These are phyloP conservation scores for Oreohelix idahoensis DNA, from an alignment of 1,140 invertebrate species.

Conservation along the genomic window DNA sequence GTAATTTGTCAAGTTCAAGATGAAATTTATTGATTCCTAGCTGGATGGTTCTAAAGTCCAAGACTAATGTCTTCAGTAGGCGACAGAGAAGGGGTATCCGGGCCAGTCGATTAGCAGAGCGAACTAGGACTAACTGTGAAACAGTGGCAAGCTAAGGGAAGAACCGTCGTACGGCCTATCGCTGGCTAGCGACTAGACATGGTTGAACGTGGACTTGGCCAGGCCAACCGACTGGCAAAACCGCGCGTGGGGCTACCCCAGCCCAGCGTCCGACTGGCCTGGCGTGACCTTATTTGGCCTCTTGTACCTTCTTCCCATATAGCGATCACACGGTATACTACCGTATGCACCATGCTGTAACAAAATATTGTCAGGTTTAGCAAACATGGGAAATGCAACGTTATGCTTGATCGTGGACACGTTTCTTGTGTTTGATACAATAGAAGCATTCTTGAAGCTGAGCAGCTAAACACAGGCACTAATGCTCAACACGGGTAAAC, in stretches of 20 bases:
- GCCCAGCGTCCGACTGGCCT: conserved; percentile 3
- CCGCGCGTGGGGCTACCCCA: conserved; percentile 6
- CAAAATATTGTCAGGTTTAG: too few relatives aligned
- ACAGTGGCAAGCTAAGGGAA: background rate
- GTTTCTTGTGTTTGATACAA: too few relatives aligned
- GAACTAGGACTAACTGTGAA: background rate
- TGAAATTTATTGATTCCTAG: background rate
- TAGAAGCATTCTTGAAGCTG: too few relatives aligned
- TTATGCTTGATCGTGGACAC: too few relatives aligned
- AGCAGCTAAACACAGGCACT: too few relatives aligned
- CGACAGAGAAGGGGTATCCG: background rate
- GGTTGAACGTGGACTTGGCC: conserved; percentile 8
- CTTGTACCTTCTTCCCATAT: background rate
- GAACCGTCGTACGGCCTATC: background rate
- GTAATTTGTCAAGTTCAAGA: background rate
- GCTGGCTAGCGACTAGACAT: conserved; percentile 23
- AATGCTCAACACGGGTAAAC: too few relatives aligned
- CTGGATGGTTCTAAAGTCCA: background rate
- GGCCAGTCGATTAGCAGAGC: background rate
- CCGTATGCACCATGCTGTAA: too few relatives aligned
- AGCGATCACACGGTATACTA: too few relatives aligned
- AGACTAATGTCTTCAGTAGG: background rate
- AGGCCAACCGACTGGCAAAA: background rate
- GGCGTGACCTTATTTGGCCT: conserved; percentile 10
- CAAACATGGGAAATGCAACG: too few relatives aligned